Conservation (phyloP, 2,113 vertebrate genomes). For the Chloebia gouldiae region DNA sequence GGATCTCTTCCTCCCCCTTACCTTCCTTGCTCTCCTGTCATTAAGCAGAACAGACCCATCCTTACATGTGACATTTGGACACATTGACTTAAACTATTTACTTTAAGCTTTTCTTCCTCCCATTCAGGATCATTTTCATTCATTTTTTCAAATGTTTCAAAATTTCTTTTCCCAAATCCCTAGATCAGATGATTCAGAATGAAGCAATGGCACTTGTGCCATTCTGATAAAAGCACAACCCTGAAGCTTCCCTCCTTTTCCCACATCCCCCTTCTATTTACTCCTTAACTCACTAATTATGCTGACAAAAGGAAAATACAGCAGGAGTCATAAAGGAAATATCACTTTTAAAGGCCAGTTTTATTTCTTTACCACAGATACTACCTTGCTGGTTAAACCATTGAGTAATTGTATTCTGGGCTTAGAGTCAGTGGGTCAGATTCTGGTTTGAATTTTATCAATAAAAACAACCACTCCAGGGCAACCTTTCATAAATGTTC, state of each 20-base stretch:
- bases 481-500: background rate
- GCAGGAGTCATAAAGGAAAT: background rate
- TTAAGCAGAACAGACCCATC: conserved; percentile 36
- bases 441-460: background rate
- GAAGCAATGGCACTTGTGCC: background rate
- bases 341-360: background rate
- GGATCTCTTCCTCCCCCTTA: background rate
- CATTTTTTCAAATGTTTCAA: conserved; percentile 34
- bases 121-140: conserved; percentile 31
- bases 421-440: background rate
- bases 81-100: conserved; percentile 31
- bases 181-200: background rate
- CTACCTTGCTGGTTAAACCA: background rate
- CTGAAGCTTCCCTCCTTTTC: background rate
- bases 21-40: conserved; percentile 32
- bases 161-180: background rate
- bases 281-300: background rate
- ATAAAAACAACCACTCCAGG: background rate
- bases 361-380: background rate
- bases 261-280: background rate
- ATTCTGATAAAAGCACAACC: background rate
- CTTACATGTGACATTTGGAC: conserved; percentile 24
- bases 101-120: conserved; percentile 13
- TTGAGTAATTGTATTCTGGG: background rate
- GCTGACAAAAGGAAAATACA: background rate